Evolutionary conservation across 2,888 invertebrate species (phyloP).

Genomic region (Leptinotarsa peninsularis): DNA sequence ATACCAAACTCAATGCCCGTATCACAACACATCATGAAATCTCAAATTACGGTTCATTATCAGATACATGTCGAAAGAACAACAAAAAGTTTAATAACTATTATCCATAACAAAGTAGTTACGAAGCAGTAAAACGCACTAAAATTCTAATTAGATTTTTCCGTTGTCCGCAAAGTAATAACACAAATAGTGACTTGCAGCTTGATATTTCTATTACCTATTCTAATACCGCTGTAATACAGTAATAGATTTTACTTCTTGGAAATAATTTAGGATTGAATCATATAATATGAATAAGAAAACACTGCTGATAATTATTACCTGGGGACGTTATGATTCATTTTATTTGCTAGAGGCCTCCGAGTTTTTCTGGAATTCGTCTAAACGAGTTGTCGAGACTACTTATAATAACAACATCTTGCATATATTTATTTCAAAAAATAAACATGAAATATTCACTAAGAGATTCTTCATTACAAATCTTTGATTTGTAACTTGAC

Average conservation of each 20-base stretch:
- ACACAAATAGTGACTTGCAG: not conserved
- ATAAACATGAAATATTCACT: too few species aligned
- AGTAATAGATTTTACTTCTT: not conserved
- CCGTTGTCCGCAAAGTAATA: not conserved
- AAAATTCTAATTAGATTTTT: conserved; percentile 4
- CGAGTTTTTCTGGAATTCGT: not conserved
- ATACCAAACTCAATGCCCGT: not conserved
- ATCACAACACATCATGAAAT: not conserved
- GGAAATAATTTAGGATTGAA: not conserved
- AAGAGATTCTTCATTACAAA: too few species aligned
- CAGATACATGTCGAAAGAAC: not conserved
- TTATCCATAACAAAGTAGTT: not conserved
- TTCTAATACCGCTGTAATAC: not conserved
- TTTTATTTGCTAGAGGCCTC: not conserved
- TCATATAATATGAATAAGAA: not conserved
- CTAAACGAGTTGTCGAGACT: too few species aligned
- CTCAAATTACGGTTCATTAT: not conserved
- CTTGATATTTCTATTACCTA: not conserved
- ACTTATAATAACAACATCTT: too few species aligned
- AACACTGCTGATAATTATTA: not conserved
- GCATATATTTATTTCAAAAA: too few species aligned
- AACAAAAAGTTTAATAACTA: not conserved
- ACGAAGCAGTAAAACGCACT: not conserved
- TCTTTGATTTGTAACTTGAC: too few species aligned
- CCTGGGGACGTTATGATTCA: not conserved